Evolutionary conservation across 2,888 invertebrate genomes (phyloP), one percentile per base, ranked within the genome.

Genomic region (Eulithis prunata): DNA sequence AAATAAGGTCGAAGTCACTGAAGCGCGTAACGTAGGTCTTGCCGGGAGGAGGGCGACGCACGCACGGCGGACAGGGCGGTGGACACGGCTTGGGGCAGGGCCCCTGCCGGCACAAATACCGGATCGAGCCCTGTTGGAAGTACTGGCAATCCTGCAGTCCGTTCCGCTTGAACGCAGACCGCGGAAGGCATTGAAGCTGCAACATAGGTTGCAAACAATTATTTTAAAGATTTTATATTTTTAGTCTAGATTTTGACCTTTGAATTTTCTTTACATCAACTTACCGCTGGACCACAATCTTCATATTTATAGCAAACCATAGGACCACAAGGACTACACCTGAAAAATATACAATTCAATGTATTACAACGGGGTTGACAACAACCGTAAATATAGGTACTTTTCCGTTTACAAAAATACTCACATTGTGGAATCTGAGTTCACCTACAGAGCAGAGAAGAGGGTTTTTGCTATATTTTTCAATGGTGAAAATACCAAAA

Each of bases 221-320:
- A 41, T 11, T 41, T 41, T 41, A 10, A 3, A 47, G n/a, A 13
- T 41, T 54, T 46, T 13, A 10, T 57, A 32, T 32, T 5, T 41
- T 13, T 53, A 4, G 32, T 45, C 5, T 21, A 47, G 36, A n/a
- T 32, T 32, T 14, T 51, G 28, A 36, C 28, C 11, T n/a, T 49
- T 38, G 6, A 57, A 54, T 4, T 8, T 28, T 32, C 43, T 21
- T 11, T 51, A 1, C 32, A 38, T 10, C 28, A 5, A 77, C 91
- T 87, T 78, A 93, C 93, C 78, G 91, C 81, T 68, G 91, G 91
- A 71, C 93, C 93, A 71, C 90, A 91, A 75, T 93, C 93, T 86
- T 93, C 92, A 74, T 93, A 93, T 85, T 90, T 93, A 75, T 93
- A 93, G 75, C 93, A 93, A 68, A 93, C 90, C 87, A 90, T 90